Conservation (phyloP, 2,888 invertebrate genomes). For the Drosophila formosana region DNA sequence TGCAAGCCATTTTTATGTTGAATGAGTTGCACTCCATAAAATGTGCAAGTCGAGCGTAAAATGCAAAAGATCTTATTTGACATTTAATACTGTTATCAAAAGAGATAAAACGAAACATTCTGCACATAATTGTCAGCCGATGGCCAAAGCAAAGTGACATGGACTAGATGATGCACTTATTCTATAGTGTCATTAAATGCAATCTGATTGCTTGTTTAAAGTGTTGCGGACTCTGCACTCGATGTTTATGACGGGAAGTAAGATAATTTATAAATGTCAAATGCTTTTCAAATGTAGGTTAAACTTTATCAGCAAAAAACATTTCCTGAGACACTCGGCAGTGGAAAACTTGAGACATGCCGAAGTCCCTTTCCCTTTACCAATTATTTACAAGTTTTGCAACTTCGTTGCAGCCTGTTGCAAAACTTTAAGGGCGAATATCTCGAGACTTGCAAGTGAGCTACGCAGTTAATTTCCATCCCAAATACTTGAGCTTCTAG, state of each 20-base stretch:
- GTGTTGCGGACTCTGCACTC: not conserved
- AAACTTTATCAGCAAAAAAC: constrained; percentile 31
- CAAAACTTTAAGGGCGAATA: constrained; percentile 7
- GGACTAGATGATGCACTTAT: constrained; percentile 10
- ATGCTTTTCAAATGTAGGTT: constrained; percentile 37
- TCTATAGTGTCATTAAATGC: constrained; percentile 1
- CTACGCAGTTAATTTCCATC: constrained; percentile 24
- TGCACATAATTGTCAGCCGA: constrained; percentile 19
- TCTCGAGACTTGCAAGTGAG: not conserved
- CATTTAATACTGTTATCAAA: constrained; percentile 24
- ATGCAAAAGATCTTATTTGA: constrained; percentile 36
- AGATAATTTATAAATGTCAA: not conserved
- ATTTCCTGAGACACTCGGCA: constrained; percentile 3
- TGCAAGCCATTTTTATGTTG: constrained; percentile 13
- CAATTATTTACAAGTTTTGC: constrained; percentile 17
- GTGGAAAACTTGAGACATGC: constrained; percentile 8
- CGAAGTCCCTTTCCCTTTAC: constrained; percentile 8
- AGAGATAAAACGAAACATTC: constrained; percentile 21
- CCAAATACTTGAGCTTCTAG: not conserved
- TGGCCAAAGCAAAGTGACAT: constrained; percentile 3
- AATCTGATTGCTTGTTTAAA: constrained; percentile 30
- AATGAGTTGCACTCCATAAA: constrained; percentile 54
- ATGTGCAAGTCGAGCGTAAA: constrained; percentile 40
- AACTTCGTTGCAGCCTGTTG: constrained; percentile 2
- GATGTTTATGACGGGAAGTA: constrained; percentile 39